Percentiles rank a stretch among this genome's conserved stretches.
phyloP scores from a whole-genome alignment of 2,113 vertebrate species.

The Apistogramma diplotaenia region DNA sequence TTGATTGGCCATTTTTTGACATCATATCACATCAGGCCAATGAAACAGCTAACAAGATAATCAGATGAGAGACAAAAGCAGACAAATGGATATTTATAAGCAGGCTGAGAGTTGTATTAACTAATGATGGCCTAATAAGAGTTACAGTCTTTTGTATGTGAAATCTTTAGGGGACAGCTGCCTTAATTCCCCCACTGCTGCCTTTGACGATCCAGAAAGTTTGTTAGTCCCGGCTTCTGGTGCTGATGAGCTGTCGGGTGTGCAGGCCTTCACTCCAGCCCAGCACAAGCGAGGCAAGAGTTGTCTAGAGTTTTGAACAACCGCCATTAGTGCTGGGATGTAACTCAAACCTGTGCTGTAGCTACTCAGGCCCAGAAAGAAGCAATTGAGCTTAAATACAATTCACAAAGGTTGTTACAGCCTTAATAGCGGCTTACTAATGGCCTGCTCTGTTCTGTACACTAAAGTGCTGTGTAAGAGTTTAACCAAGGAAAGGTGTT shows the following conservation, averaged over 20 bases:
- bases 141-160: neutral
- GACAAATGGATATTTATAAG: neutral
- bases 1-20: neutral
- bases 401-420: slow-evolving; percentile 22
- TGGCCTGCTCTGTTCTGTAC: slow-evolving; percentile 26
- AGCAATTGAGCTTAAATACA: neutral
- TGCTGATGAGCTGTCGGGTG: slow-evolving; percentile 16
- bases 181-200: slow-evolving; percentile 79
- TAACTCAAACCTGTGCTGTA: slow-evolving; percentile 50
- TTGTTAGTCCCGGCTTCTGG: slow-evolving; percentile 30
- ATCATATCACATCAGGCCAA: neutral
- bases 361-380: slow-evolving; percentile 52
- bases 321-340: slow-evolving; percentile 20
- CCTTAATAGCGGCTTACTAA: slow-evolving; percentile 47
- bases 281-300: slow-evolving; percentile 20
- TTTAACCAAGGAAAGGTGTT: neutral
- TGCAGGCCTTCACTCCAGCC: slow-evolving; percentile 15
- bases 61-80: neutral
- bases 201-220: slow-evolving; percentile 68
- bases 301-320: slow-evolving; percentile 2
- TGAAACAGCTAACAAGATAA: slow-evolving; percentile 3
- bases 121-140: slow-evolving; percentile 15
- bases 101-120: slow-evolving; percentile 12
- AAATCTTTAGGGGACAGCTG: slow-evolving; percentile 57
- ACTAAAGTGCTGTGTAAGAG: slow-evolving; percentile 17